Evolutionary conservation across 2,888 invertebrate genomes (phyloP), one percentile per base, ranked within the genome.

Genomic region (Pseudeuparius sepicola): DNA sequence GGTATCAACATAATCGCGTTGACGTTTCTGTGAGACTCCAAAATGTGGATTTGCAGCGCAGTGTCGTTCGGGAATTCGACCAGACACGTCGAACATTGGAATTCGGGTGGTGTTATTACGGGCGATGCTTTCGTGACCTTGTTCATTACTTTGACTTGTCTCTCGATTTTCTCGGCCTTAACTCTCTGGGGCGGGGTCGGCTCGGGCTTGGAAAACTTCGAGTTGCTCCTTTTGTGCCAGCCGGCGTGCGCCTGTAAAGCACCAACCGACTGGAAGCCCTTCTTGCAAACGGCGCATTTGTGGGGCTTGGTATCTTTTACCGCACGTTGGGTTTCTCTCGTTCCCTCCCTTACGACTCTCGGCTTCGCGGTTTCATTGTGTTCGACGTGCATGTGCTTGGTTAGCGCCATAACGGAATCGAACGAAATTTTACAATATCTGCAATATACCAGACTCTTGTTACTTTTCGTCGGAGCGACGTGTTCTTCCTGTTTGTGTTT

Each of bases 241-340:
- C 66, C 75, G 57, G 55, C 71, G 57, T 70, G 79, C 55, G 63
- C 75, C 35, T 72, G 71, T 27, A 78, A 53, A 10, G 78, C 78
- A 4, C 67, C 56, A 1, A 71, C 68, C 1, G 73, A 72, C 38
- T 62, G 65, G 37, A 78, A 70, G 0, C 64, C 64, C 49, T 77
- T 79, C 2, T 70, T 70, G 45, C 79, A 80, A 26, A 77, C 63
- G 45, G 71, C 70, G 46, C 79, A 79, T 14, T 37, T 37, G 14
- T 24, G 28, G 3, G 32, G 25, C 49, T 68, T 65, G 48, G 70
- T 69, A 16, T 43, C 37, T 17, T 41, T 49, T n/a, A n/a, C n/a
- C n/a, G n/a, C n/a, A n/a, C n/a, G n/a, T n/a, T n/a, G n/a, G n/a
- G n/a, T n/a, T 3, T 36, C 40, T 10, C 43, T 39, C 2, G 38